Base-by-base conservation (phyloP, 2,797 vertebrate species). In the Poeciliopsis infans region DNA sequence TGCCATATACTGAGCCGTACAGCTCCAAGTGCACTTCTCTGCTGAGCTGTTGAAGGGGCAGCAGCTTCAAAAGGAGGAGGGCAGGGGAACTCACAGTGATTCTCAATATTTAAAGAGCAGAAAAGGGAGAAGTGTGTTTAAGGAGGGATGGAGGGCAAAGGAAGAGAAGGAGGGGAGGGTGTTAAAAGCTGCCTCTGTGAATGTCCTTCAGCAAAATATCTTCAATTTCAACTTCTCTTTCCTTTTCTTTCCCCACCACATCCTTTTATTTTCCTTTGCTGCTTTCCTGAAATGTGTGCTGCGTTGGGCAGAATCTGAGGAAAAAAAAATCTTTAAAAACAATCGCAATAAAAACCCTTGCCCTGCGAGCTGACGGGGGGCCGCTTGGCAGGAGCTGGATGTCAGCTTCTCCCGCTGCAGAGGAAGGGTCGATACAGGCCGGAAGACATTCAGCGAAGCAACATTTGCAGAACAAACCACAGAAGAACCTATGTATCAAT, bases 101-200 rank as follows among this genome's bases (percentile, higher is more conserved):
- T 91, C 90, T 93, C 91, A 93, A 93, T 94, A 93, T 93, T 93
- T 94, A 90, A 93, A 91, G 85, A 92, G 88, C 74, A 88, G 83
- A 86, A 90, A 86, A 75, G 55, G 75, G 72, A 87, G 82, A 89
- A 90, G 83, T 84, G 87, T 90, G 88, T 91, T 92, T 85, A 87
- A 78, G 79, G 41, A 55, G 74, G 76, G 78, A 76, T 84, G 81
- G 83, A 78, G 74, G 75, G 39, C 25, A 59, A 13, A 47, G 41
- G 64, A 43, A 53, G 59, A 47, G 7, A 68, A 70, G 68, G 13
- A 45, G 41, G 25, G 5, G 7, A 61, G 39, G 78, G 83, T 81
- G 88, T 90, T 91, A 91, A 93, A 93, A 92, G 91, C 90, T 89
- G 89, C 83, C 85, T 90, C 88, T 90, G 87, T 79, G 90, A 93